phyloP scores from a whole-genome alignment of 2,888 invertebrate genomes.

The Sturmia bella region DNA sequence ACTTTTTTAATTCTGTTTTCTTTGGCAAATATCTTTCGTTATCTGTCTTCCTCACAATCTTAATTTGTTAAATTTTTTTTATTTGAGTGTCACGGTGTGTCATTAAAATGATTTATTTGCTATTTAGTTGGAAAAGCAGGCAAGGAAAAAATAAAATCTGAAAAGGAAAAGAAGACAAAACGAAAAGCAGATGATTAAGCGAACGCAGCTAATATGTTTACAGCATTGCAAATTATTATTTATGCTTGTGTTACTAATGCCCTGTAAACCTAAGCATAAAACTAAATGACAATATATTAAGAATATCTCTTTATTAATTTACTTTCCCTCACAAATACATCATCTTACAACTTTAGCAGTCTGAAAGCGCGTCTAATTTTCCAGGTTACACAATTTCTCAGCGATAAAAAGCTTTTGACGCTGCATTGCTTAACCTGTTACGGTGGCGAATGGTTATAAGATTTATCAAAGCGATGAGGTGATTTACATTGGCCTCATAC shows the following conservation, averaged over 20 bases:
- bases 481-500: constrained; percentile 4
- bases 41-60: constrained; percentile 17
- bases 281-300: constrained; percentile 66
- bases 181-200: constrained; percentile 9
- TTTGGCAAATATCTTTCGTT: constrained; percentile 38
- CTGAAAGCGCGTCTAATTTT: constrained; percentile 8
- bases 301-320: constrained; percentile 49
- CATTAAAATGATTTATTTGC: constrained; percentile 68
- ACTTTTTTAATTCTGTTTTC: not conserved
- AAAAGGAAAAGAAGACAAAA: not conserved
- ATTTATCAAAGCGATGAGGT: constrained; percentile 30
- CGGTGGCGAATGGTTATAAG: constrained; percentile 24
- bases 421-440: not conserved
- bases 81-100: constrained; percentile 37
- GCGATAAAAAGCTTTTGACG: not conserved
- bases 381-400: not conserved
- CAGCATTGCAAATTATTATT: constrained; percentile 64
- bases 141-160: not conserved
- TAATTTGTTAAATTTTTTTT: constrained; percentile 29
- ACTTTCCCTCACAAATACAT: not conserved
- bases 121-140: constrained; percentile 32
- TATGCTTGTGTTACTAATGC: constrained; percentile 69
- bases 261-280: constrained; percentile 69
- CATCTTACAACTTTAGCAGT: not conserved
- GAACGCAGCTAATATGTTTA: constrained; percentile 37